These are phyloP conservation scores for Acrocephalus kingi DNA, from an alignment of 2,113 vertebrate genomes.

Conservation along the genomic window DNA sequence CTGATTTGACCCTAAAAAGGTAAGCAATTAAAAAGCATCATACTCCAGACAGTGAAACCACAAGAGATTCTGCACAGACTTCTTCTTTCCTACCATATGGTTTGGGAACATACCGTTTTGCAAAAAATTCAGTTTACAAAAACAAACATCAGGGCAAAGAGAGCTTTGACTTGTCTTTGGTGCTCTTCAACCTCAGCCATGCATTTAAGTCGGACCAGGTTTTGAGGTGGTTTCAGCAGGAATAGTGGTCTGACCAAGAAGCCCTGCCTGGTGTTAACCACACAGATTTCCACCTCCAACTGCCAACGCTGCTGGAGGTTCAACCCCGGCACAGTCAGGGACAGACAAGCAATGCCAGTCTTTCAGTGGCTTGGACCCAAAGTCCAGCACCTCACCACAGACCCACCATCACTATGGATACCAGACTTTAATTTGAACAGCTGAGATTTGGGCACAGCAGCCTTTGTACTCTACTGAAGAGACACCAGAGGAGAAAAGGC, in stretches of 20 bases:
- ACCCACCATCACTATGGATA: neutral
- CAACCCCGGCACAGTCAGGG: accelerated
- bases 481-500: neutral
- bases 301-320: neutral
- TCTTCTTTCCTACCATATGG: neutral
- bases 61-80: neutral
- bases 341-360: neutral
- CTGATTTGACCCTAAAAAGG: neutral
- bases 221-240: neutral
- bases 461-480: neutral
- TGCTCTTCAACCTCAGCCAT: neutral
- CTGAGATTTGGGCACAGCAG: neutral
- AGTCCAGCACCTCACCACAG: neutral
- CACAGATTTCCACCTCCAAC: neutral
- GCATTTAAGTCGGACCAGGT: neutral
- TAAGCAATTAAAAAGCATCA: neutral
- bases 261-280: neutral
- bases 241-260: neutral
- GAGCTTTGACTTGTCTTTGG: neutral
- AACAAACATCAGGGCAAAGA: neutral
- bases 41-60: neutral
- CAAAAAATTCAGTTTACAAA: neutral
- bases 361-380: neutral
- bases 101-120: neutral
- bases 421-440: neutral